Evolutionary conservation across 2,888 invertebrate genomes (phyloP), one percentile per base, ranked within the genome.

Genomic region (Polia nebulosa): DNA sequence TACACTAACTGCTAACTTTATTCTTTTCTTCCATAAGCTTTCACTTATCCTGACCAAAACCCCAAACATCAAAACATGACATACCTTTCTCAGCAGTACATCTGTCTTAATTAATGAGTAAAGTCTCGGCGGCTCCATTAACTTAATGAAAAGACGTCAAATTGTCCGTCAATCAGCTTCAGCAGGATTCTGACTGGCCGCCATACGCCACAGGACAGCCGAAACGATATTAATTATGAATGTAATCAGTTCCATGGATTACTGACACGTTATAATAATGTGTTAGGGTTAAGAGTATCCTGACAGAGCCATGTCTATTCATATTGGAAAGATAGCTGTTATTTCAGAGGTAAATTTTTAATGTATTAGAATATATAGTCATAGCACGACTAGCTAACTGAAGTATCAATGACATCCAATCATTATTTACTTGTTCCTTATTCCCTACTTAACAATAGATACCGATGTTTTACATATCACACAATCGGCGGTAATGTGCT

Each of bases 61-160:
- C 51, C 49, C 15, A 61, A 64, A 80, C 36, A 41, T 64, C 63
- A 64, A 61, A 77, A 75, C 76, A 69, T 69, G 80, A 76, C 76
- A 68, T 57, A 72, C 58, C 72, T 59, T 53, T 75, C 74, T 69
- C 70, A 67, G 68, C 80, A 78, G 82, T 87, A 86, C 83, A 87
- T 88, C 84, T 78, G 83, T 87, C 87, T 86, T 90, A 88, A 91
- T 90, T 89, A 90, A 89, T 86, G 87, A 83, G 76, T 68, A 69
- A 71, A 81, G 80, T 77, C 83, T 78, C 79, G 82, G 76, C 77
- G 83, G 82, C 78, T 85, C 87, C 89, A 90, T 91, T 90, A 89
- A 83, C 82, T 83, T 88, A 89, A 89, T 88, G 88, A 89, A 87
- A 82, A 72, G 73, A 86, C 87, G 89, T 90, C 89, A 84, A 87